Base-by-base conservation (phyloP, 2,797 vertebrate species). In the Carapus acus region DNA sequence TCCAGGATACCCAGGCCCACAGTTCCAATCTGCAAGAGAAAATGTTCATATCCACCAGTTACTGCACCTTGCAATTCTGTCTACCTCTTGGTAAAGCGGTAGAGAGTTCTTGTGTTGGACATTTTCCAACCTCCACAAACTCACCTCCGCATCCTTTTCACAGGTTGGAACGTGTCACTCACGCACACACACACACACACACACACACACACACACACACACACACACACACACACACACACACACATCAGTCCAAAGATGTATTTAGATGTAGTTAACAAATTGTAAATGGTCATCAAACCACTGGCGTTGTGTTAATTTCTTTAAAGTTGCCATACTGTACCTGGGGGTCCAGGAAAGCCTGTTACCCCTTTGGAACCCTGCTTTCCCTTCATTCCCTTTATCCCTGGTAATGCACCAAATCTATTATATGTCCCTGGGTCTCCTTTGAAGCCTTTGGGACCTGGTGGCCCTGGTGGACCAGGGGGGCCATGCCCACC, bases 401-500 rank as follows among this genome's bases (percentile, higher is more conserved):
- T 87, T 67, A 7, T 17, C 47, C 65, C 87, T 20, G 0, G 42
- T 9, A 29, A 0, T 0, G 13, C 22, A 23, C 43, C 49, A 45
- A 54, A 57, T 11, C 38, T 1, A 3, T 14, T 13, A 27, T 36
- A 61, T 0, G 5, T 18, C 29, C 76, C 71, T 48, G 71, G 73
- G 19, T 83, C 82, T 64, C 85, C 85, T 54, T 85, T 85, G 20
- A 54, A 58, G 13, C 85, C 85, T 24, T 82, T 85, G 8, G 54
- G 73, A 58, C 85, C 85, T 1, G 5, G 2, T 0, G 0, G 8
- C 2, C 82, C 83, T 21, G 0, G 13, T 18, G 3, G 36, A 49
- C 80, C 85, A 39, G 66, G 62, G 1, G 7, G 20, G 21, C 62
- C 58, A 0, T 7, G 16, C 3, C 2, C 21, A 2, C 43, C 72